phyloP scores from a whole-genome alignment of 2,113 vertebrate species.

The Hippoglossus stenolepis region DNA sequence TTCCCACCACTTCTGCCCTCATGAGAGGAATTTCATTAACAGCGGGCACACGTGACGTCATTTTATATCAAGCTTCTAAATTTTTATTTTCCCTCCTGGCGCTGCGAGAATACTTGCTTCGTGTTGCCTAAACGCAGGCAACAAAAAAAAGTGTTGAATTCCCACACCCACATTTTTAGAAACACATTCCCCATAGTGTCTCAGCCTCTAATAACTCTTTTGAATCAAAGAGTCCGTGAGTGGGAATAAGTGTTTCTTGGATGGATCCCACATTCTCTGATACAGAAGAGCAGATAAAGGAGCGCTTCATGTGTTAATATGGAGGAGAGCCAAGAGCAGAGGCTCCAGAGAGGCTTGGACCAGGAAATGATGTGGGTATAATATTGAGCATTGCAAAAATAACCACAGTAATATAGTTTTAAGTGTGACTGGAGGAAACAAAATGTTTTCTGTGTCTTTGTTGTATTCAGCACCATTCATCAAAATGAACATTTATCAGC shows the following conservation, averaged over 20 bases:
- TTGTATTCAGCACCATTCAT: background rate
- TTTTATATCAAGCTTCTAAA: constrained; percentile 26
- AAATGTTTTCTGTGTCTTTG: too few species aligned
- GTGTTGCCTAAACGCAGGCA: constrained; percentile 35
- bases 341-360: constrained; percentile 22
- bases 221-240: constrained; percentile 58
- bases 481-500: background rate
- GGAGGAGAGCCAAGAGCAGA: constrained; percentile 36
- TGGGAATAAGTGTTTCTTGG: constrained; percentile 72
- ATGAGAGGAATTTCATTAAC: constrained; percentile 29
- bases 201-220: constrained; percentile 45
- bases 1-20: constrained; percentile 35
- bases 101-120: constrained; percentile 26
- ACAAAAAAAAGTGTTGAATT: constrained; percentile 44
- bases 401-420: background rate
- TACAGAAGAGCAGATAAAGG: constrained; percentile 52
- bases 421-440: background rate
- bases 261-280: constrained; percentile 56
- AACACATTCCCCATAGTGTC: constrained; percentile 40
- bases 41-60: constrained; percentile 31
- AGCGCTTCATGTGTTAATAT: constrained; percentile 34
- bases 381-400: background rate
- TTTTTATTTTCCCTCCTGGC: constrained; percentile 21
- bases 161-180: constrained; percentile 50
- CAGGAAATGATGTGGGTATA: background rate